These are phyloP conservation scores for Hirtodrosophila alboralis DNA, from an alignment of 2,888 invertebrate species.

Conservation along the genomic window DNA sequence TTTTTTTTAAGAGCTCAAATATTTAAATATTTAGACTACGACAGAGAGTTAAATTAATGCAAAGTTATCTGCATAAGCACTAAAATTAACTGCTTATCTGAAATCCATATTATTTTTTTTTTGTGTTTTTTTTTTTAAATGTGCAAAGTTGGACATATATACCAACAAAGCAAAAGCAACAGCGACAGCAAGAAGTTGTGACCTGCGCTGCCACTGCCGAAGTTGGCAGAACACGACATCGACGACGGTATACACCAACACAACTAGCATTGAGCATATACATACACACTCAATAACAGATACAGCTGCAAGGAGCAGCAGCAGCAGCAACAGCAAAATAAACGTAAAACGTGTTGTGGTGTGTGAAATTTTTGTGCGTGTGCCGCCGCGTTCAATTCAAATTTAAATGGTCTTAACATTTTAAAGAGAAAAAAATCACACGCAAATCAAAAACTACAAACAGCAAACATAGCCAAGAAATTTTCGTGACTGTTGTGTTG, in stretches of 20 bases:
- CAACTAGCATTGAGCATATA: conserved; percentile 54
- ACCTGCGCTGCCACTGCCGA: conserved; percentile 34
- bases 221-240: conserved; percentile 45
- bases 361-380: conserved; percentile 36
- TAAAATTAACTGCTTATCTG: conserved; percentile 1
- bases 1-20: conserved; percentile 3
- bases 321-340: conserved; percentile 41
- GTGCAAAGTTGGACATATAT: conserved; percentile 41
- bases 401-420: conserved; percentile 28
- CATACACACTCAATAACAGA: conserved; percentile 45
- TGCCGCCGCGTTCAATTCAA: conserved; percentile 34
- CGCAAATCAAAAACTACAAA: conserved; percentile 27
- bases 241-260: conserved; percentile 52
- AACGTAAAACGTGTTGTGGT: conserved; percentile 51
- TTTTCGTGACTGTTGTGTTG: conserved; percentile 24
- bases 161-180: conserved; percentile 20
- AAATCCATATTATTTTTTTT: conserved; percentile 12
- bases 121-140: conserved; percentile 33
- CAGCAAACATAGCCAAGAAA: conserved; percentile 36
- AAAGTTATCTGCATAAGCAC: conserved; percentile 3
- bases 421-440: conserved; percentile 13
- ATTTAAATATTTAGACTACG: conserved; percentile 3
- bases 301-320: conserved; percentile 17
- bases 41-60: neutral
- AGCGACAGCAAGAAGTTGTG: conserved; percentile 42